Conservation (phyloP, 1,140 invertebrate species). For the Notospermus geniculatus region DNA sequence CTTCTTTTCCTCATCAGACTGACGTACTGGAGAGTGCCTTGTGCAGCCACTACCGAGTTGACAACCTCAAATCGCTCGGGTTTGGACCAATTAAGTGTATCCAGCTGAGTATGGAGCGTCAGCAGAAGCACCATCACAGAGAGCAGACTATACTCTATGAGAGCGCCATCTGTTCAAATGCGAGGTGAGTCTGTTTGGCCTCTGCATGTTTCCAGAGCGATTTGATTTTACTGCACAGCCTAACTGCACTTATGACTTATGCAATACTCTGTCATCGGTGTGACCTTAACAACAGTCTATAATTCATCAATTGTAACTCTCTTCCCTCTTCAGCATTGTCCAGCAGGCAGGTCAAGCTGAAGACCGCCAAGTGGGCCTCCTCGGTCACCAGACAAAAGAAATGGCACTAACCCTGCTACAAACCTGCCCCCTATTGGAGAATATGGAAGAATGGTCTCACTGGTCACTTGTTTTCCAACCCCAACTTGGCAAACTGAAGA, state of each 20-base stretch:
- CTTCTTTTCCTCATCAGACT: too few relatives aligned
- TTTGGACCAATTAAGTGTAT: slow-evolving; percentile 38
- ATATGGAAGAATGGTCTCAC: slow-evolving; percentile 44
- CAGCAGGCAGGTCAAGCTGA: too few relatives aligned
- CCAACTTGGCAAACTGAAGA: slow-evolving; percentile 42
- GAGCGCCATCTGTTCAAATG: slow-evolving; percentile 28
- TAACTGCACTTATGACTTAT: slow-evolving; percentile 5
- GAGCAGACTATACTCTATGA: slow-evolving; percentile 42
- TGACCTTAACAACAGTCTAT: too few relatives aligned
- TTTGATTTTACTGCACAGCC: too few relatives aligned
- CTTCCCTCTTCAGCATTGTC: too few relatives aligned
- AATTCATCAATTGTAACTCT: too few relatives aligned
- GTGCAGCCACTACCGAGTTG: slow-evolving; percentile 43
- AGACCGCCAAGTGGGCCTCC: slow-evolving; percentile 31
- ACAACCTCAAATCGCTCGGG: slow-evolving; percentile 39
- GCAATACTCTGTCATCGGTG: too few relatives aligned
- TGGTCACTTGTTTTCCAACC: slow-evolving; percentile 52
- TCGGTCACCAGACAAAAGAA: slow-evolving; percentile 44
- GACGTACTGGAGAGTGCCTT: slow-evolving; percentile 32
- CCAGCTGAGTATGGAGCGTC: slow-evolving; percentile 27
- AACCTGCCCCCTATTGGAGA: slow-evolving; percentile 47
- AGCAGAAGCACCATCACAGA: slow-evolving; percentile 9
- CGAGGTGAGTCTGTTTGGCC: too few relatives aligned
- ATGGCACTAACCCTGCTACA: slow-evolving; percentile 44
- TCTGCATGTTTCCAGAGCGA: too few relatives aligned